Evolutionary conservation across 2,797 vertebrate species (phyloP).

Genomic region (Tadarida brasiliensis): DNA sequence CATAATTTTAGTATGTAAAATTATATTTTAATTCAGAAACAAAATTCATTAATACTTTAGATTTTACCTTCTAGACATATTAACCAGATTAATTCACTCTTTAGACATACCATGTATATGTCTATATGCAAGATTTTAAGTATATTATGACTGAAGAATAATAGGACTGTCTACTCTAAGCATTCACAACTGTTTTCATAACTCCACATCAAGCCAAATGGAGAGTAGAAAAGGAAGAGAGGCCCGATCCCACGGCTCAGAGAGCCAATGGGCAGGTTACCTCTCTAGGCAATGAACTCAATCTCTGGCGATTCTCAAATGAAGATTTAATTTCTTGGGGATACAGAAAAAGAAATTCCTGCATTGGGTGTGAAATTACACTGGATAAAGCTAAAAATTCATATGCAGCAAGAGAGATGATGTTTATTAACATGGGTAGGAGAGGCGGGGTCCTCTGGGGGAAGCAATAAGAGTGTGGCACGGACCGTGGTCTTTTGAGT

Average conservation of each 20-base stretch:
- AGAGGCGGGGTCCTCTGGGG: neutral
- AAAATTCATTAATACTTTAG: constrained; percentile 46
- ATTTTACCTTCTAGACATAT: neutral
- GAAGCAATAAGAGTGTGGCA: neutral
- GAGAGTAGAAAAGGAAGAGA: neutral
- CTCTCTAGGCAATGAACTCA: neutral
- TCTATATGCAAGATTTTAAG: neutral
- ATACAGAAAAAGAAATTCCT: constrained; percentile 1
- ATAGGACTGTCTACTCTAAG: neutral
- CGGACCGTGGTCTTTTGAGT: neutral
- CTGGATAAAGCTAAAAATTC: neutral
- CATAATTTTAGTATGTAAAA: constrained; percentile 54
- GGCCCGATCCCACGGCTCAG: neutral
- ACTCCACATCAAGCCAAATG: neutral
- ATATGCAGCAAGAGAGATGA: neutral
- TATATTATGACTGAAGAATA: neutral
- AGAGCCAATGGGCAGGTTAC: neutral
- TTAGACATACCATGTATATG: neutral
- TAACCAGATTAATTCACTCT: constrained; percentile 20
- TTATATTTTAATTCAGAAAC: constrained; percentile 31
- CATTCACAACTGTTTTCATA: neutral
- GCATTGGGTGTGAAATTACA: neutral
- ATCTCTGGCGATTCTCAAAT: neutral
- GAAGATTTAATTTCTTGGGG: neutral
- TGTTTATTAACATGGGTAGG: neutral